Evolutionary conservation across 2,888 invertebrate genomes (phyloP), one percentile per base, ranked within the genome.

Genomic region (Oligia fasciuncula): DNA sequence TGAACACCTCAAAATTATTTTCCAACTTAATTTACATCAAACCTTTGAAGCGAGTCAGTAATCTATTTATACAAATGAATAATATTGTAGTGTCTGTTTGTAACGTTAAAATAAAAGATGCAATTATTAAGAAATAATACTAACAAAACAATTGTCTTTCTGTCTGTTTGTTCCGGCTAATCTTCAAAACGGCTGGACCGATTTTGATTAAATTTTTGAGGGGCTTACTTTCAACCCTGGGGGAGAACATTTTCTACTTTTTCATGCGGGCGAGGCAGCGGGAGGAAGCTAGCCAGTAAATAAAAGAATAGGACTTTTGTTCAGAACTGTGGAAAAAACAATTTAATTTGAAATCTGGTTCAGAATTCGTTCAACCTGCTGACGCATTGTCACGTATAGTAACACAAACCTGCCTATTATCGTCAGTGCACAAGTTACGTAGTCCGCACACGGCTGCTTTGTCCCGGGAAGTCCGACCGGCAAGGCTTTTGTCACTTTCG

Each of bases 401-500:
- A 66, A 62, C 35, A 73, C 43, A 71, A 62, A 67, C 17, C 62
- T 43, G 67, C 5, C 35, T 49, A 46, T 68, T 66, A 73, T 35
- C 19, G 35, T 57, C 13, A 35, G 43, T 49, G 23, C 57, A 17
- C 46, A 63, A 60, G 69, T 82, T 76, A 65, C 68, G 74, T 77
- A 43, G 81, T 69, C 29, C n/a, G 29, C 73, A 71, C 54, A 65
- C 67, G 19, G 63, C 60, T 51, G 68, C 62, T 77, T 80, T 79
- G 77, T 79, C 84, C 88, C 89, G 89, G 88, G 85, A 87, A 88
- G 86, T 84, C 75, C 43, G 51, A 74, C 88, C 83, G 76, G 88
- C 92, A 94, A 94, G 94, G 93, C 90, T 94, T 83, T 92, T 91
- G 91, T 90, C 92, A 90, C 94, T 94, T 93, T 95, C 94, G 92